These are phyloP conservation scores for Urocolius indicus DNA, from an alignment of 2,113 vertebrate genomes.

Conservation along the genomic window DNA sequence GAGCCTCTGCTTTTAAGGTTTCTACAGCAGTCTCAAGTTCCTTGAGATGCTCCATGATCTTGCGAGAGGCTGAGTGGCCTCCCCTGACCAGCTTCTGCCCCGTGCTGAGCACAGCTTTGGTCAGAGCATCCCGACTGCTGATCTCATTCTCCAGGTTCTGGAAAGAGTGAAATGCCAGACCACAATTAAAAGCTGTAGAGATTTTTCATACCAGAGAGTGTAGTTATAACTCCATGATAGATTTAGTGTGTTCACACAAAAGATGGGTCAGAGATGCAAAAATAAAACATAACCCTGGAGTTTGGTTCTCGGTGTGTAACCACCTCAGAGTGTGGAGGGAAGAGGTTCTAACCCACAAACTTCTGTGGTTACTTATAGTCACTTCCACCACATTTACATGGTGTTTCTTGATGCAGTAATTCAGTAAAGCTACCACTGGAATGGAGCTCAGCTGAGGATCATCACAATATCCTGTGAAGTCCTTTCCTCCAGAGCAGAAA, in stretches of 20 bases:
- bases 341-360: background rate
- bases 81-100: conserved; percentile 83
- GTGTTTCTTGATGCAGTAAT: background rate
- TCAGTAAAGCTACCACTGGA: background rate
- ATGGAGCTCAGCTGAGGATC: background rate
- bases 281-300: background rate
- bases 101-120: conserved; percentile 80
- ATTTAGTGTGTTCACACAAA: background rate
- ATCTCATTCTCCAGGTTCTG: conserved; percentile 87
- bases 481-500: background rate
- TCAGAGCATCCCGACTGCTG: conserved; percentile 77
- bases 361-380: background rate
- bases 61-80: conserved; percentile 80
- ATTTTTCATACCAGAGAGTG: background rate
- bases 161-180: background rate
- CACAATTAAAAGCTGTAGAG: background rate
- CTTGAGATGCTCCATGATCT: conserved; percentile 78
- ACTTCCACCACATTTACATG: background rate
- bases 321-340: background rate
- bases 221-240: background rate
- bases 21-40: conserved; percentile 79
- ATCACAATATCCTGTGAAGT: background rate
- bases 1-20: conserved; percentile 73
- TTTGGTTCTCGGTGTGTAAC: background rate
- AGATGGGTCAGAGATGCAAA: background rate